Base-by-base conservation (phyloP, 1,140 invertebrate species). In the Drosophila burlai region DNA sequence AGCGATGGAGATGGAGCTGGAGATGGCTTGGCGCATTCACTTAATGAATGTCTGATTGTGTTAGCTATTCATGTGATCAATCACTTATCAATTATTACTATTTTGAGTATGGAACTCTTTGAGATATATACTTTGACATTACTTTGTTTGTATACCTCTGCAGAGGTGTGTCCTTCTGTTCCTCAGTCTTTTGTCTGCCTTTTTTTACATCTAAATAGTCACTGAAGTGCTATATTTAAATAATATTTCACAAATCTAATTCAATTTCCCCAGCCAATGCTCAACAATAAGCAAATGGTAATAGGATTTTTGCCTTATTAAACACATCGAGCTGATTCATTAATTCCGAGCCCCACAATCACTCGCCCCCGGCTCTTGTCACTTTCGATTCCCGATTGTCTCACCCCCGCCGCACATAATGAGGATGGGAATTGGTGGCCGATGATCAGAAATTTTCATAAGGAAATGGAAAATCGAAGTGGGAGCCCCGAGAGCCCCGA, bases 371-470 rank as follows among this genome's bases (percentile, higher is more conserved):
- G 26, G 29, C 63, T 13, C 34, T 38, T 69, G 40, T 38, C 40
- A 47, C 29, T 57, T 55, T 47, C 45, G 29, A 69, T 67, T 42
- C 62, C 36, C 13, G 24, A 57, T 40, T 55, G 34, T 11, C n/a
- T 45, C 34, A n/a, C 29, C 13, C 13, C 36, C 80, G 78, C 69
- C 40, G 63, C 15, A 26, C 45, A 50, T 77, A 77, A 77, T 77
- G 75, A 81, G 75, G 58, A 62, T 66, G 78, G 66, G 54, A 69
- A 62, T 26, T 26, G 50, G n/a, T 31, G 38, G 63, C 62, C 83
- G 84, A 87, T 89, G 87, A 89, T 87, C 83, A 83, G 80, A 69
- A 81, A 89, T 87, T 87, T 87, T 83, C 84, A 87, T 89, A 87
- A 83, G 77, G 66, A 81, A 87, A 87, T 89, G 80, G 77, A 81